phyloP scores from a whole-genome alignment of 2,888 invertebrate genomes.

The Nipponacmea schrenckii region DNA sequence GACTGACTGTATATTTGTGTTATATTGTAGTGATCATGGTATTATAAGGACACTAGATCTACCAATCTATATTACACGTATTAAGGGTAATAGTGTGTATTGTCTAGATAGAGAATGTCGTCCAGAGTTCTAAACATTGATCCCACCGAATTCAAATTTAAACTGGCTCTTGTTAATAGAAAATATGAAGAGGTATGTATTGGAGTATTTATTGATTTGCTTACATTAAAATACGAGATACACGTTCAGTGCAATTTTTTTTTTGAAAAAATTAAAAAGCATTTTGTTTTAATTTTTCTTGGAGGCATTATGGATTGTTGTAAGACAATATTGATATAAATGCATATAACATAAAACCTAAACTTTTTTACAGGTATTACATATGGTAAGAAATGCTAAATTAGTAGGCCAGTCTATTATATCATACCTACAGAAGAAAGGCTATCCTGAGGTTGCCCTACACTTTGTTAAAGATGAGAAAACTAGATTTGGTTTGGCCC shows the following conservation, averaged over 20 bases:
- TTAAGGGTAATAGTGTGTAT: constrained; percentile 86
- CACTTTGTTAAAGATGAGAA: constrained; percentile 99
- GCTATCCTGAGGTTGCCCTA: constrained; percentile 97
- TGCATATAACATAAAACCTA: no score
- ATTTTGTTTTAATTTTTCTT: not conserved
- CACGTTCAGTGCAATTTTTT: no score
- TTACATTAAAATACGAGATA: not conserved
- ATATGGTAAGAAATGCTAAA: constrained; percentile 95
- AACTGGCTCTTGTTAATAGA: constrained; percentile 93
- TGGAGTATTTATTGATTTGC: not conserved
- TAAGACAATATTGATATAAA: no score
- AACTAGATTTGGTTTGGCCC: constrained; percentile 91
- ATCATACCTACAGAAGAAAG: constrained; percentile 97
- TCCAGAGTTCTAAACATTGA: constrained; percentile 93
- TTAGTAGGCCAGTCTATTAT: constrained; percentile 99
- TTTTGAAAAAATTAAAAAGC: no score
- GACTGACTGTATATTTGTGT: no score
- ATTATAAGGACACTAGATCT: constrained; percentile 97
- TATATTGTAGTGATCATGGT: constrained; percentile 83
- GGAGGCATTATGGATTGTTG: no score
- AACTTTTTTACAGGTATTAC: constrained; percentile 69
- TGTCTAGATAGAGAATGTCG: constrained; percentile 93
- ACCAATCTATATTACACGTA: constrained; percentile 94
- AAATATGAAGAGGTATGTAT: constrained; percentile 67
- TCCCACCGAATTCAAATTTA: constrained; percentile 97